phyloP scores from a whole-genome alignment of 2,888 invertebrate genomes.

The Cerceris ruficornis region DNA sequence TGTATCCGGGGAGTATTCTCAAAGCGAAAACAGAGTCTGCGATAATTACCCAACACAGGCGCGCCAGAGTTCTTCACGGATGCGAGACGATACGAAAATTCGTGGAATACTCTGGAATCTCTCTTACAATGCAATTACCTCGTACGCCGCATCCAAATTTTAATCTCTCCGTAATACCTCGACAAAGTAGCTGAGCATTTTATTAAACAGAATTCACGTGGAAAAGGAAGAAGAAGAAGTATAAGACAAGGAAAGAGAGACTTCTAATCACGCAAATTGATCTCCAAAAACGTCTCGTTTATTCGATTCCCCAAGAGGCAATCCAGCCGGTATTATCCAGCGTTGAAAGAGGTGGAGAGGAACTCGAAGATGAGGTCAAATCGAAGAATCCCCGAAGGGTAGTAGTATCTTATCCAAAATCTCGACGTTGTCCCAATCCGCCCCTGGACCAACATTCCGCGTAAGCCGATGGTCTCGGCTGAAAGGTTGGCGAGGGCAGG shows the following conservation, averaged over 20 bases:
- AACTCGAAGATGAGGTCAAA: conserved; percentile 4
- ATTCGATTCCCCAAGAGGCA: too few species aligned
- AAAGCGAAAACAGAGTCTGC: not conserved
- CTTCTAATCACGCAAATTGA: not conserved
- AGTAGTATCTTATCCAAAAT: conserved; percentile 63
- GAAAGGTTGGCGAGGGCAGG: conserved; percentile 62
- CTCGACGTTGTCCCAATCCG: conserved; percentile 61
- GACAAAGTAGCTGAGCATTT: not conserved
- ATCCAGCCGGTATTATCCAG: not conserved
- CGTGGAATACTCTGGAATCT: not conserved
- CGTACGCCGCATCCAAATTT: too few species aligned
- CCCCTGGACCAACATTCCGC: conserved; percentile 56
- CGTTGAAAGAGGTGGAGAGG: conserved; percentile 16
- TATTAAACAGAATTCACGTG: not conserved
- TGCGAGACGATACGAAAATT: not conserved
- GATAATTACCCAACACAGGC: conserved; percentile 33
- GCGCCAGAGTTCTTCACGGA: too few species aligned
- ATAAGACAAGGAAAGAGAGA: not conserved
- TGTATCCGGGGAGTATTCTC: conserved; percentile 23
- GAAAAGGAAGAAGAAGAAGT: not conserved
- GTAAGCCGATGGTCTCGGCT: conserved; percentile 67
- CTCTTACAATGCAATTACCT: not conserved
- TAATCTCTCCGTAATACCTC: not conserved
- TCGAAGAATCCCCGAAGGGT: conserved; percentile 46
- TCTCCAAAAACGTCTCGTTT: not conserved